phyloP scores from a whole-genome alignment of 2,797 vertebrate genomes.

The Gymnocypris eckloni region DNA sequence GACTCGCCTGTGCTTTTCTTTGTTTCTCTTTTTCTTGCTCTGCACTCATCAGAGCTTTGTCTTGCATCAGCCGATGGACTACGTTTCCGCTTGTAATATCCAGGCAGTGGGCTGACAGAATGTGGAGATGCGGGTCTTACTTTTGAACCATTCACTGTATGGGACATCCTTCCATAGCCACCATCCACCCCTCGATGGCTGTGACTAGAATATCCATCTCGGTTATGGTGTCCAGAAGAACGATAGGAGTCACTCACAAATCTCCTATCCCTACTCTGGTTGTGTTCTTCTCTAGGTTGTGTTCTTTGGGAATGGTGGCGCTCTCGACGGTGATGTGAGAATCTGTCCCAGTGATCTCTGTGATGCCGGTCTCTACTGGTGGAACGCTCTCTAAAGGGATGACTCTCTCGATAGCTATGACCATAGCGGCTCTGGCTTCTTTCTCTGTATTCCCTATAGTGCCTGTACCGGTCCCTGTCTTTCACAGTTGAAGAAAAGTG shows the following conservation, averaged over 20 bases:
- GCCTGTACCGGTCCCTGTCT: constrained; percentile 66
- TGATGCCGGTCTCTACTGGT: constrained; percentile 74
- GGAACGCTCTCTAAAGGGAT: constrained; percentile 67
- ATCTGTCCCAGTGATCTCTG: constrained; percentile 65
- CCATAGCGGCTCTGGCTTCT: constrained; percentile 70
- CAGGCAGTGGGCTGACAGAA: constrained; percentile 52
- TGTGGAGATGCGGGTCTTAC: constrained; percentile 63
- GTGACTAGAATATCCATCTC: constrained; percentile 52
- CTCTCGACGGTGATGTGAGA: constrained; percentile 60
- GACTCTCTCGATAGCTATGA: constrained; percentile 60
- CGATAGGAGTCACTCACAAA: constrained; percentile 63
- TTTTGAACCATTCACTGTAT: constrained; percentile 65
- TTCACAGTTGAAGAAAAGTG: constrained; percentile 54
- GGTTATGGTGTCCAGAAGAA: constrained; percentile 51
- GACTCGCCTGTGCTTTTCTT: constrained; percentile 81
- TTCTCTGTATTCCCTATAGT: constrained; percentile 70
- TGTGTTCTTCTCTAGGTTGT: constrained; percentile 55
- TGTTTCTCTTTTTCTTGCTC: constrained; percentile 90
- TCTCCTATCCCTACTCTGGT: constrained; percentile 67
- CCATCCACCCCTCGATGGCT: constrained; percentile 63
- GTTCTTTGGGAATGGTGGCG: constrained; percentile 42
- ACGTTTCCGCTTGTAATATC: constrained; percentile 68
- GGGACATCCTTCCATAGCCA: constrained; percentile 56
- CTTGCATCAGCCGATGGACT: constrained; percentile 30
- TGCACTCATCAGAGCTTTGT: constrained; percentile 71